phyloP scores from a whole-genome alignment of 2,888 invertebrate genomes.

The Limnephilus marmoratus region DNA sequence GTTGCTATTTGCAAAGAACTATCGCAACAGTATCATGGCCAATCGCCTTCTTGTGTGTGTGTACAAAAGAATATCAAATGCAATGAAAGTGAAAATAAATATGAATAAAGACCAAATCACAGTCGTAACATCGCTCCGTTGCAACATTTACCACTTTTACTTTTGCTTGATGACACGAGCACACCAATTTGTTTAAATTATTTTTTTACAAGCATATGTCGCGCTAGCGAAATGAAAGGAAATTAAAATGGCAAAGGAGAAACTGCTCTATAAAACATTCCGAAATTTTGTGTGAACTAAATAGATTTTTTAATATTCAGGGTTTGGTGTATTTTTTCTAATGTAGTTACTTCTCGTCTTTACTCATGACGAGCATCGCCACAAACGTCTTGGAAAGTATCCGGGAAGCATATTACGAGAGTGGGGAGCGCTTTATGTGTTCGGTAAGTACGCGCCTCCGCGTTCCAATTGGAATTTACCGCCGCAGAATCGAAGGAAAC shows the following conservation, averaged over 20 bases:
- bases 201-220: not conserved
- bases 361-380: not conserved
- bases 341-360: too few relatives aligned
- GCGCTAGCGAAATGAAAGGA: not conserved
- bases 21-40: not conserved
- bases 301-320: not conserved
- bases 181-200: not conserved
- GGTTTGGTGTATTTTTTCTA: too few relatives aligned
- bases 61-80: conserved; percentile 7
- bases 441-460: not conserved
- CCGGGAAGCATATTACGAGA: not conserved
- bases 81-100: conserved; percentile 21
- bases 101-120: not conserved
- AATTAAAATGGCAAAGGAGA: not conserved
- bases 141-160: conserved; percentile 22
- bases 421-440: not conserved
- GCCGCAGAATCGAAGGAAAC: not conserved
- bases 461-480: not conserved
- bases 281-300: not conserved
- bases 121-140: conserved; percentile 5
- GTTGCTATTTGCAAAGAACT: not conserved
- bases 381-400: not conserved
- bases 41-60: not conserved
- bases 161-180: not conserved
- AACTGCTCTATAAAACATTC: not conserved